Percentiles rank a stretch among this genome's conserved stretches.
Conservation (phyloP, 2,113 vertebrate species). For the Crotophaga sulcirostris region DNA sequence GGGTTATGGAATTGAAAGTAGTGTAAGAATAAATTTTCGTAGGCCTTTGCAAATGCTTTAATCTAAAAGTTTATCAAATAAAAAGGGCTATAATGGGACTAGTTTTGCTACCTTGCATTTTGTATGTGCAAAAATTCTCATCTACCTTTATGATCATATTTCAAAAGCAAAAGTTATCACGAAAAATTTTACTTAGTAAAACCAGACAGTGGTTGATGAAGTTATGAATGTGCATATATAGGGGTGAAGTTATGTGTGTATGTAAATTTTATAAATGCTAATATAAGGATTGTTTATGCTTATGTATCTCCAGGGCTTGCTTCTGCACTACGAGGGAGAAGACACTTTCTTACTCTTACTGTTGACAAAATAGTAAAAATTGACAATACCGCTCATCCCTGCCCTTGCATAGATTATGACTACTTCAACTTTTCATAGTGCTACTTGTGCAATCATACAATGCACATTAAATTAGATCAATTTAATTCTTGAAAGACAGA, state of each 20-base stretch:
- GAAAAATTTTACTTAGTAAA: background rate
- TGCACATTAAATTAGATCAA: background rate
- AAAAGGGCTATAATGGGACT: background rate
- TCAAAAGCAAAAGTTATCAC: background rate
- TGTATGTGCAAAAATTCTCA: background rate
- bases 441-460: background rate
- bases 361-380: background rate
- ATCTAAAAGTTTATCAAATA: background rate
- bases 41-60: background rate
- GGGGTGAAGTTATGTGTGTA: background rate
- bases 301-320: background rate
- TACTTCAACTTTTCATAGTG: background rate
- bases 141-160: background rate
- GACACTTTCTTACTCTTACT: background rate
- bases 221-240: background rate
- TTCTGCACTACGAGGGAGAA: background rate
- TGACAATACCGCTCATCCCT: accelerated
- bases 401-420: background rate
- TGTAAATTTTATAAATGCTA: background rate
- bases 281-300: background rate
- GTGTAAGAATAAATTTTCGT: background rate
- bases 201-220: background rate
- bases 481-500: background rate
- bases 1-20: background rate
- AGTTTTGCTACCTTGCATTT: background rate